A percentile compares a stretch with the other conserved stretches of the same genome.
These are phyloP conservation scores for Diuraphis noxia DNA, from an alignment of 1,140 invertebrate genomes.

Conservation along the genomic window DNA sequence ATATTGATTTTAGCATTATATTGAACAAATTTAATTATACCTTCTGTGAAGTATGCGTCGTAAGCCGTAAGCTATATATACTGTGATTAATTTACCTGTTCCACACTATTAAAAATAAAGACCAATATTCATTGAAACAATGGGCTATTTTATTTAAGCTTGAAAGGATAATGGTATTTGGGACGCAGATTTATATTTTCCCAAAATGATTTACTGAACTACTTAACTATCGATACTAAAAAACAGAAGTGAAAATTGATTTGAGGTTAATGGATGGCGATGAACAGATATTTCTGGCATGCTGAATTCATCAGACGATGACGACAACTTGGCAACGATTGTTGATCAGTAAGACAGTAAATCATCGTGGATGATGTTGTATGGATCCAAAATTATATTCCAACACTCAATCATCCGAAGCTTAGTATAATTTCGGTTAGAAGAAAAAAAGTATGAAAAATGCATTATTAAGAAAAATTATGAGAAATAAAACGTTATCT, in stretches of 20 bases:
- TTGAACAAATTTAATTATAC: neutral
- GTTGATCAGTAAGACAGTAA: neutral
- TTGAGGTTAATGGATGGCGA: neutral
- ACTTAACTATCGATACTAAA: neutral
- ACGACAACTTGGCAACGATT: neutral
- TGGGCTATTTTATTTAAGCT: fast-evolving
- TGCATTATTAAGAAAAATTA: neutral
- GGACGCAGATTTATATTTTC: neutral
- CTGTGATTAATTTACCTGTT: no score
- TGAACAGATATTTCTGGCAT: no score
- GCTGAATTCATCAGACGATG: neutral
- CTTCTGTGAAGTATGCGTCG: neutral
- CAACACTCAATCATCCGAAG: neutral
- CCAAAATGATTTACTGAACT: neutral
- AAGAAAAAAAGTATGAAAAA: neutral
- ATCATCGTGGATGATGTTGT: neutral
- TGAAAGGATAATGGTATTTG: neutral
- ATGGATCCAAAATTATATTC: neutral
- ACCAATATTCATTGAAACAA: neutral
- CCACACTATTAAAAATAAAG: no score
- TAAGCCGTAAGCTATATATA: no score
- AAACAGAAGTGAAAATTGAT: neutral
- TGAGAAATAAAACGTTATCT: neutral
- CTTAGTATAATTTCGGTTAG: neutral
- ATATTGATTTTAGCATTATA: neutral